phyloP scores from a whole-genome alignment of 2,113 vertebrate species.

The Panthera leo region DNA sequence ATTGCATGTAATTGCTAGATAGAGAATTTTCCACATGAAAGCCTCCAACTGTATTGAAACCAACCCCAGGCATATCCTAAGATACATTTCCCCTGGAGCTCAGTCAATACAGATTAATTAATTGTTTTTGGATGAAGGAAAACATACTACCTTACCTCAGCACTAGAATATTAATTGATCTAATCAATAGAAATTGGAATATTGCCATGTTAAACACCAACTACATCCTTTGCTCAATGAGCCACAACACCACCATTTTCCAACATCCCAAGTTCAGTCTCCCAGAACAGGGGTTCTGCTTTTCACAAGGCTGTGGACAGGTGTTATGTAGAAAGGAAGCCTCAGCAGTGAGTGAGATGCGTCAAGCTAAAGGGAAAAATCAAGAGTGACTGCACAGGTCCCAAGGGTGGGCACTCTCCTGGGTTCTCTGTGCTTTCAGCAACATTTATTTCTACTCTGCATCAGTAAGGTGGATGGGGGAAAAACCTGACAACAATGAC shows the following conservation, averaged over 20 bases:
- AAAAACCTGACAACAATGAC: background rate
- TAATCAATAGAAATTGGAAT: slow-evolving; percentile 52
- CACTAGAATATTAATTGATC: slow-evolving; percentile 35
- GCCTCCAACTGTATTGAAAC: slow-evolving; percentile 53
- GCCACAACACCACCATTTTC: background rate
- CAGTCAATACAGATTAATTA: slow-evolving; percentile 50
- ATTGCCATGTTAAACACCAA: slow-evolving; percentile 36
- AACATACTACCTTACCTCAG: background rate
- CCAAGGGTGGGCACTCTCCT: accelerated
- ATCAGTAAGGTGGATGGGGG: background rate
- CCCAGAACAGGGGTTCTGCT: background rate
- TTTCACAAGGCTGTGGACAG: background rate
- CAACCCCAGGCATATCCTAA: background rate
- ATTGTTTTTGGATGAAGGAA: slow-evolving; percentile 62
- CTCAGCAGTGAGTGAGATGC: background rate
- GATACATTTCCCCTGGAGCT: slow-evolving; percentile 12
- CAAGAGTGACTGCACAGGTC: background rate
- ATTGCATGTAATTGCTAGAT: slow-evolving; percentile 59
- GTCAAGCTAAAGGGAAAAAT: background rate
- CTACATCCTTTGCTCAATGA: background rate
- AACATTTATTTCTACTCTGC: background rate
- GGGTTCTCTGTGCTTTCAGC: background rate
- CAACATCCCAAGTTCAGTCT: background rate
- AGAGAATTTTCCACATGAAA: slow-evolving; percentile 69
- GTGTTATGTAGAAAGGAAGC: background rate